These are phyloP conservation scores for Leucoraja erinaceus DNA, from an alignment of 2,113 vertebrate genomes.

Conservation along the genomic window DNA sequence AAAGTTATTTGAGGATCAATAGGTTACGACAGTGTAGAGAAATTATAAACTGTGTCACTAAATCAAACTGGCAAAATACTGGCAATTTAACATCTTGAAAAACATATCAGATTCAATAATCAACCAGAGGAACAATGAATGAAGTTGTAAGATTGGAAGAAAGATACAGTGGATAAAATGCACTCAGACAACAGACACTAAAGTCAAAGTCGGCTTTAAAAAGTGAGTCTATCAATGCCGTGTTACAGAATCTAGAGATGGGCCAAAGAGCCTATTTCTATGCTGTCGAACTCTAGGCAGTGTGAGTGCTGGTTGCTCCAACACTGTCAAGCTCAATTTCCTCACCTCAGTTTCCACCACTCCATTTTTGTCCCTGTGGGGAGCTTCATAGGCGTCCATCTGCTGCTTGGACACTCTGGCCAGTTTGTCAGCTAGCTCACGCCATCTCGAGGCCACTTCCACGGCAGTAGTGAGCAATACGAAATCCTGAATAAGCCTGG, in stretches of 20 bases:
- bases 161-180: not conserved
- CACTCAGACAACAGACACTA: not conserved
- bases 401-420: slow-evolving; percentile 83
- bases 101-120: not conserved
- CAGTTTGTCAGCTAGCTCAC: slow-evolving; percentile 86
- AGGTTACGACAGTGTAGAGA: not conserved
- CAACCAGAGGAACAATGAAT: not conserved
- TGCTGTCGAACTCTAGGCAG: too few relatives aligned
- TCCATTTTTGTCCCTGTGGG: slow-evolving; percentile 77
- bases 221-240: not conserved
- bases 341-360: slow-evolving; percentile 83
- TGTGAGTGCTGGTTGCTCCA: not conserved
- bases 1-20: not conserved
- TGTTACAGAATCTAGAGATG: not conserved
- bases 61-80: not conserved
- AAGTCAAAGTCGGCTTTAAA: too few relatives aligned
- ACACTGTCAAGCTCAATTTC: not conserved
- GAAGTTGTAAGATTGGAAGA: not conserved
- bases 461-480: slow-evolving; percentile 90
- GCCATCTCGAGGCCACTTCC: slow-evolving; percentile 85
- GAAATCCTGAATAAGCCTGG: slow-evolving; percentile 86
- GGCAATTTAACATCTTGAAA: not conserved
- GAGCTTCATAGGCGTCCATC: slow-evolving; percentile 93
- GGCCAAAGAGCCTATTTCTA: too few relatives aligned
- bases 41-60: not conserved